Percentiles rank a stretch among this genome's conserved stretches.
Evolutionary conservation across 2,797 vertebrate species (phyloP).

Genomic region (Tinamus major): DNA sequence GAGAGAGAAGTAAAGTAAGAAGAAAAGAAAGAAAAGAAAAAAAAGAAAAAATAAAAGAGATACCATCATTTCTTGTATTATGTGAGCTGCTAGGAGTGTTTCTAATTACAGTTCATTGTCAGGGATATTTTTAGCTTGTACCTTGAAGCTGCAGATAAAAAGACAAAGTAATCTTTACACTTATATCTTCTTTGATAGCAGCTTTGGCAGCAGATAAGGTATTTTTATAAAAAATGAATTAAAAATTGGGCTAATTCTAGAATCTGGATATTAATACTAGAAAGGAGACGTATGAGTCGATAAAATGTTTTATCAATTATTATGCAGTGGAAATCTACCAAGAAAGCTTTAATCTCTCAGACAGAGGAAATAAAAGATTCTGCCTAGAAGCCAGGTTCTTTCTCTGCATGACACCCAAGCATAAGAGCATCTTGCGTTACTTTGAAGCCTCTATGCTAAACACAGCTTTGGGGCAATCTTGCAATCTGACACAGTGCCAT

Average conservation of each 20-base stretch:
- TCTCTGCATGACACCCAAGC: not conserved
- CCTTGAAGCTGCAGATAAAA: not conserved
- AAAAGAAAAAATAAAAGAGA: not conserved
- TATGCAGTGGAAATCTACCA: not conserved
- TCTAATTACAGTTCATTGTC: conserved; percentile 30
- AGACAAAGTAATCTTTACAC: not conserved
- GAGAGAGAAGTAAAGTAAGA: too few species aligned
- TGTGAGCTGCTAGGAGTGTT: not conserved
- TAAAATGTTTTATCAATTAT: not conserved
- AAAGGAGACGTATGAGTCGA: not conserved
- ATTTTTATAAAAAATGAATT: not conserved
- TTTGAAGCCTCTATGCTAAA: not conserved
- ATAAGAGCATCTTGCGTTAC: not conserved
- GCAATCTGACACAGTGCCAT: not conserved
- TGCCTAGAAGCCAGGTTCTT: not conserved
- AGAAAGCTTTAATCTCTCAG: not conserved
- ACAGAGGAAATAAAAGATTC: not conserved
- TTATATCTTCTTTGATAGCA: not conserved
- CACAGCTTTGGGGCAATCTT: not conserved
- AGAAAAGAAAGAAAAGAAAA: too few species aligned
- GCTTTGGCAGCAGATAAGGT: not conserved
- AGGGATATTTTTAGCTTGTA: conserved; percentile 19
- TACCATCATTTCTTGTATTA: not conserved
- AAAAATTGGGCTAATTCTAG: not conserved
- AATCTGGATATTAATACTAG: not conserved